Base-by-base conservation (phyloP, 2,113 vertebrate species). In the Pao palembangensis region DNA sequence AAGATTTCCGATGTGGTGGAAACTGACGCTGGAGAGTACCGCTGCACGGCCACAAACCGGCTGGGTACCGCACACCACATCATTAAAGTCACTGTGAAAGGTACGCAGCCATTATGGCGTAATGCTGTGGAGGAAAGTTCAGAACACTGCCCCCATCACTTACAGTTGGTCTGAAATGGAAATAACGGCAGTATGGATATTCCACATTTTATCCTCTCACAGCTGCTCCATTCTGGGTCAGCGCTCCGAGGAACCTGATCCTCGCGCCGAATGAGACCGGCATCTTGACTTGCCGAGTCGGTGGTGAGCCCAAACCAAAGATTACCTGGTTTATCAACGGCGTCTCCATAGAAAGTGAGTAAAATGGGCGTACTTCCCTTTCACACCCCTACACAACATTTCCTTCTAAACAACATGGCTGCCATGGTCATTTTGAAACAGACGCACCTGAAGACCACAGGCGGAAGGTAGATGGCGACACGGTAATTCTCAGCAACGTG, bases 161-260 rank as follows among this genome's bases (percentile, higher is more conserved):
- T 3, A 28, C 5, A 28, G 25, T 6, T 7, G 25, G 25, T 28
- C 25, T 28, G 25, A 5, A 28, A 28, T 28, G 25, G 21, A 23
- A 23, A 23, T 23, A 2, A 23, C 21, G 3, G 21, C 3, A 23
- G 21, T 23, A 3, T 28, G 5, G 25, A 28, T 28, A 28, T 28
- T 28, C 10, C 19, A 21, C 11, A 0, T 14, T 25, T 51, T 14
- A 5, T n/a, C 61, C 18, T 3, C 64, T 18, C 56, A 18, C 73
- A 99, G 96, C 96, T 73, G 91, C 95, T 69, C 96, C 96, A 2
- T 99, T 95, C 81, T 99, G 96, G 96, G 92, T 98, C 81, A 92
- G 91, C 42, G 90, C 91, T 60, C 96, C 96, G 63, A 91, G 89
- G 73, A 98, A 99, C 80, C 91, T 99, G 71, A 93, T 99, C 56